Conservation (phyloP, 2,888 invertebrate species). For the Petrophora chlorosata region DNA sequence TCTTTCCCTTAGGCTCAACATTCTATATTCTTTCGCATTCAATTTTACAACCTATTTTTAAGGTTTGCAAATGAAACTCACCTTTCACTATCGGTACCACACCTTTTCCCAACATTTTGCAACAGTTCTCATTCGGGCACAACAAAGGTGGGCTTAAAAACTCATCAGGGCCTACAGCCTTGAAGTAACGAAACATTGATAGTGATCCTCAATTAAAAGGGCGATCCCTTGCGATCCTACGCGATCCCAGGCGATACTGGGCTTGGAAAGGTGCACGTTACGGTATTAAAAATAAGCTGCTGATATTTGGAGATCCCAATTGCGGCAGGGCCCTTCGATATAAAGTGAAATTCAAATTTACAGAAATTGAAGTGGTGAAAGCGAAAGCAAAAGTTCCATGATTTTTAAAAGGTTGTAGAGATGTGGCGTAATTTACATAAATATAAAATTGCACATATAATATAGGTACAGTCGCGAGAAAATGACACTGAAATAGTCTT, state of each 20-base stretch:
- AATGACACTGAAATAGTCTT: no score
- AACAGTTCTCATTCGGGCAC: constrained; percentile 18
- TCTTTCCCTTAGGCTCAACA: no score
- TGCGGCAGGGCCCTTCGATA: constrained; percentile 11
- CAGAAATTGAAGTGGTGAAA: constrained; percentile 9
- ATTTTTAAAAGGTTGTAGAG: constrained; percentile 8
- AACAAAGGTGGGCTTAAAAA: constrained; percentile 49
- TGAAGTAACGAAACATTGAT: constrained; percentile 42
- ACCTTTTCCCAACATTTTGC: constrained; percentile 1
- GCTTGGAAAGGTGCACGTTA: constrained; percentile 38
- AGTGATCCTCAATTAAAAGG: constrained; percentile 55
- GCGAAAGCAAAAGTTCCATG: background rate
- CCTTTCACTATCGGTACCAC: background rate
- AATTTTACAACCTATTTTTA: no score
- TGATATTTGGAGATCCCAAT: constrained; percentile 31
- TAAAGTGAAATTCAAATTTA: constrained; percentile 26
- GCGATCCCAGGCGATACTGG: constrained; percentile 45
- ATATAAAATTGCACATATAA: no score
- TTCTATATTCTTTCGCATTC: no score
- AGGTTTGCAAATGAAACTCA: no score
- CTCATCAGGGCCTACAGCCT: constrained; percentile 53
- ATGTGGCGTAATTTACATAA: background rate
- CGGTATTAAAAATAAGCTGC: constrained; percentile 45
- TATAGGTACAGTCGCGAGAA: no score
- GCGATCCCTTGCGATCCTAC: constrained; percentile 46